Evolutionary conservation across 2,888 invertebrate species (phyloP).

Genomic region (Standfussiana lucernea): DNA sequence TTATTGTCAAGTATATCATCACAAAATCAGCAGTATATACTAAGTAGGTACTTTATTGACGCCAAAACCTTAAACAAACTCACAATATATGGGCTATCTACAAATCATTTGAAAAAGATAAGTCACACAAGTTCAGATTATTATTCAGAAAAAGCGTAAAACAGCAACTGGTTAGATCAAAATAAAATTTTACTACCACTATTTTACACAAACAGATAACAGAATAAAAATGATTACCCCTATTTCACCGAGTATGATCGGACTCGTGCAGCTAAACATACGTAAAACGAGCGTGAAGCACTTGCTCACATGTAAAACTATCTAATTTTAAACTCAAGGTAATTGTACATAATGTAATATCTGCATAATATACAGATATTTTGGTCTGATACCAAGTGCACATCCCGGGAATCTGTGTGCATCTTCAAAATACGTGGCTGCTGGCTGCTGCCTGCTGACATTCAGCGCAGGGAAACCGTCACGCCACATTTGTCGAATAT

Average conservation of each 20-base stretch:
- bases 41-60: background rate
- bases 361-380: slow-evolving; percentile 83
- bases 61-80: background rate
- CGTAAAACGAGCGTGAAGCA: slow-evolving; percentile 73
- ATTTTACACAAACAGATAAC: slow-evolving; percentile 44
- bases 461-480: slow-evolving; percentile 25
- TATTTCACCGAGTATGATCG: slow-evolving; percentile 49
- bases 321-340: slow-evolving; percentile 86
- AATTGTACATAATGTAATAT: slow-evolving; percentile 83
- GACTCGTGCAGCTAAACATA: slow-evolving; percentile 71
- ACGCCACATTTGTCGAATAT: slow-evolving; percentile 30
- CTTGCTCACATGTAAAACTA: slow-evolving; percentile 77
- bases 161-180: slow-evolving; percentile 40
- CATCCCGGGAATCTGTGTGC: slow-evolving; percentile 75
- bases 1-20: background rate
- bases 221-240: slow-evolving; percentile 51
- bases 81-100: slow-evolving; percentile 1
- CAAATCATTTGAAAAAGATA: slow-evolving; percentile 28
- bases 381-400: slow-evolving; percentile 77
- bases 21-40: background rate
- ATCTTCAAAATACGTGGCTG: slow-evolving; percentile 40
- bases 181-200: slow-evolving; percentile 49
- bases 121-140: slow-evolving; percentile 21
- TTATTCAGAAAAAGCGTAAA: slow-evolving; percentile 34
- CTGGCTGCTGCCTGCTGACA: slow-evolving; percentile 15